Conservation (phyloP, 1,140 invertebrate species). For the Drosophila pallidifrons region DNA sequence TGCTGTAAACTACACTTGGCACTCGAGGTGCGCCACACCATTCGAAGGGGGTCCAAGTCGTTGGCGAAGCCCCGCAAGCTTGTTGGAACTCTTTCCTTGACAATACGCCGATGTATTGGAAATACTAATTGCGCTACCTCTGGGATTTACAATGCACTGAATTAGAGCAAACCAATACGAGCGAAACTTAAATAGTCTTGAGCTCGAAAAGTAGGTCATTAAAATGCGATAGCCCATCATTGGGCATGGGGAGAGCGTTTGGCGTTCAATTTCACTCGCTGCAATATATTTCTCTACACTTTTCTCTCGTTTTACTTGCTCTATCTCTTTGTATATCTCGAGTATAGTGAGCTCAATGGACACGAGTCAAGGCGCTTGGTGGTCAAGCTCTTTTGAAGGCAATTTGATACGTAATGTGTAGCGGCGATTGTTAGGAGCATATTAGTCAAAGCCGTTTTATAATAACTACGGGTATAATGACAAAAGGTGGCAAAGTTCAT, state of each 20-base stretch:
- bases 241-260: neutral
- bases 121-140: slow-evolving; percentile 69
- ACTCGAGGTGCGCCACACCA: neutral
- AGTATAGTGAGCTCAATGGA: slow-evolving; percentile 71
- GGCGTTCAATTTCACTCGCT: neutral
- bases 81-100: slow-evolving; percentile 70
- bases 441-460: slow-evolving; percentile 73
- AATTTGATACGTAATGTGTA: slow-evolving; percentile 66
- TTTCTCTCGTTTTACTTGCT: neutral
- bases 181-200: slow-evolving; percentile 75
- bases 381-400: slow-evolving; percentile 70
- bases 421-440: slow-evolving; percentile 46
- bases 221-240: slow-evolving; percentile 71
- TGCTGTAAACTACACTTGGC: slow-evolving; percentile 31
- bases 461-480: slow-evolving; percentile 62
- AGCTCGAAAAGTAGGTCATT: slow-evolving; percentile 77
- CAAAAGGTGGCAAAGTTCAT: slow-evolving; percentile 68
- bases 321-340: slow-evolving; percentile 12
- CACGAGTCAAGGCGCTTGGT: slow-evolving; percentile 77
- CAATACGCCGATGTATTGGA: slow-evolving; percentile 55
- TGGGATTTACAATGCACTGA: slow-evolving; percentile 67
- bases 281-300: neutral
- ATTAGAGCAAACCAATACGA: slow-evolving; percentile 77
- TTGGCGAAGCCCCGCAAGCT: slow-evolving; percentile 41
- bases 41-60: slow-evolving; percentile 10